Evolutionary conservation across 2,797 vertebrate species (phyloP).

Genomic region (Sparus aurata): DNA sequence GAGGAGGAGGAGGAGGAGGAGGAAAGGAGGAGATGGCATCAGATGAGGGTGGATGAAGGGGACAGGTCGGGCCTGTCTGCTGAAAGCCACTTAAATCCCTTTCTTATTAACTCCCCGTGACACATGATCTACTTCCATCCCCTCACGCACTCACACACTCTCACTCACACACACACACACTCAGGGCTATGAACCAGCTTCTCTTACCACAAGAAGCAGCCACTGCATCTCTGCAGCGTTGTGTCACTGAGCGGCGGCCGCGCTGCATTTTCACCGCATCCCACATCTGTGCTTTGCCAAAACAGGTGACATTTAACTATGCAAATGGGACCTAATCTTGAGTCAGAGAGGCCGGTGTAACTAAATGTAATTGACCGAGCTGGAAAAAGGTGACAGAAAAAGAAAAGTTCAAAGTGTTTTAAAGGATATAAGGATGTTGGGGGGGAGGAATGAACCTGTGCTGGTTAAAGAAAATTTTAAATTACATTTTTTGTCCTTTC

Average conservation of each 20-base stretch:
- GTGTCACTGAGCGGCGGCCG: conserved; percentile 2
- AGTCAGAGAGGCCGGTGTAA: conserved; percentile 17
- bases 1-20: conserved; percentile 34
- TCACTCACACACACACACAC: conserved; percentile 8
- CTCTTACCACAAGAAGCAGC: conserved; percentile 44
- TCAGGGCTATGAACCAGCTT: conserved; percentile 27
- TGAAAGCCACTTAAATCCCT: conserved; percentile 79
- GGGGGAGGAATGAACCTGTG: neutral
- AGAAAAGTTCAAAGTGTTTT: conserved; percentile 23
- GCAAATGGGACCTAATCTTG: conserved; percentile 28
- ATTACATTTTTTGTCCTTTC: too few species aligned
- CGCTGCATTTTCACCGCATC: neutral
- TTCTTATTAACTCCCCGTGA: conserved; percentile 81
- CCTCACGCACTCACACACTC: conserved; percentile 1
- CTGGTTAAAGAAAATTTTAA: neutral
- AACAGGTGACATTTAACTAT: conserved; percentile 51
- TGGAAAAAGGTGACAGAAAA: conserved; percentile 19
- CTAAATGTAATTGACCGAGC: conserved; percentile 32
- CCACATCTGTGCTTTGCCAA: neutral
- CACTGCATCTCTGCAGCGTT: conserved; percentile 1
- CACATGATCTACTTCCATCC: conserved; percentile 70
- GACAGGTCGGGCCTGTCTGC: conserved; percentile 47
- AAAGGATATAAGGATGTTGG: neutral
- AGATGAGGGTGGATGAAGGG: conserved; percentile 41
- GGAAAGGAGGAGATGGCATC: conserved; percentile 43